These are phyloP conservation scores for Harpalus rubripes DNA, from an alignment of 2,888 invertebrate species.

Conservation along the genomic window DNA sequence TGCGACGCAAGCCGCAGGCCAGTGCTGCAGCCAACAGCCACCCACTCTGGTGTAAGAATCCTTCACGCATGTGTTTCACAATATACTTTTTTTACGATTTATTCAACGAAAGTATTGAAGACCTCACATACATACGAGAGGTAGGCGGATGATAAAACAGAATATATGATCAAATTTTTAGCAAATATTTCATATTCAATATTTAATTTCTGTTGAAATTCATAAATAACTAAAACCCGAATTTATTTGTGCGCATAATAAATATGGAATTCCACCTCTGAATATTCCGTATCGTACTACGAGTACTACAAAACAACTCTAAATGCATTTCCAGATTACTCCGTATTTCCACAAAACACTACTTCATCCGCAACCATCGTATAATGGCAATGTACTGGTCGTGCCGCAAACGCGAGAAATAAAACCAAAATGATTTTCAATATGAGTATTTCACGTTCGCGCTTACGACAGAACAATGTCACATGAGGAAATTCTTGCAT, in stretches of 20 bases:
- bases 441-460: constrained; percentile 32
- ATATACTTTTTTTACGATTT: too few species aligned
- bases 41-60: too few species aligned
- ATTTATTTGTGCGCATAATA: background rate
- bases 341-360: constrained; percentile 20
- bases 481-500: background rate
- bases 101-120: too few species aligned
- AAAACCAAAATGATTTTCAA: constrained; percentile 30
- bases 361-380: constrained; percentile 30
- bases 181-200: too few species aligned
- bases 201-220: too few species aligned
- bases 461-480: background rate
- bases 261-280: background rate
- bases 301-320: constrained; percentile 11
- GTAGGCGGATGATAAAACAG: too few species aligned
- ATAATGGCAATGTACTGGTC: background rate
- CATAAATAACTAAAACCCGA: background rate
- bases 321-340: constrained; percentile 41
- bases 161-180: too few species aligned
- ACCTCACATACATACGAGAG: too few species aligned
- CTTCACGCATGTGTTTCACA: too few species aligned
- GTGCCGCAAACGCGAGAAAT: background rate
- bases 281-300: background rate
- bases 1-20: too few species aligned
- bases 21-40: too few species aligned